Base-by-base conservation (phyloP, 2,888 invertebrate species). In the Pandemis cinnamomeana region DNA sequence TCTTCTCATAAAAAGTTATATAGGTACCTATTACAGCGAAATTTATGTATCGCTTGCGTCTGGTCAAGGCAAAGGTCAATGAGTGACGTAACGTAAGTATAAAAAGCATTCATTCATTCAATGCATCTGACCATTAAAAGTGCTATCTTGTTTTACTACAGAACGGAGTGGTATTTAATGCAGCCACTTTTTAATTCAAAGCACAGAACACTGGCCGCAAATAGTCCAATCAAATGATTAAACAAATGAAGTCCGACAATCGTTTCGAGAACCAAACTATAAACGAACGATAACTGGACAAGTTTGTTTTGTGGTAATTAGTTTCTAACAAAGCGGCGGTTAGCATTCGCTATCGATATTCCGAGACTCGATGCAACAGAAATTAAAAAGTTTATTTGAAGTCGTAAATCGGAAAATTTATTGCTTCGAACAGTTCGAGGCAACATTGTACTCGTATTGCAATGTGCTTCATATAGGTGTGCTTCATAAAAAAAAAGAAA, bases 271-370 rank as follows among this genome's bases (percentile, higher is more conserved):
- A 67, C 61, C 20, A 27, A 67, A 67, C 61, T 53, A 53, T 62
- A 61, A 48, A 27, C 27, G 51, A 42, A 15, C 55, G 41, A n/a
- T 44, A 44, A 44, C 8, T 46, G 44, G 20, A 20, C 15, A 67
- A 61, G 67, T 71, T 67, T 61, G 67, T 71, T 71, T 67, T 51
- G 51, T 20, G 42, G 51, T 42, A 62, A 72, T 67, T 62, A 62
- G 51, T 41, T 58, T 66, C 60, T 11, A 60, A 41, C 66, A 27
- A 71, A 71, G 15, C 15, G 51, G 60, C 8, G 15, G 15, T 55
- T 20, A 20, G 11, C 11, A 58, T 58, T 20, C 11, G 20, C 7
- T 20, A 27, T 58, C 11, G 58, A 27, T 27, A 58, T 58, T 58
- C 27, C n/a, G n/a, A 51, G 51, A 51, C 51, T 27, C 58, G 11